These are phyloP conservation scores for Ormia ochracea DNA, from an alignment of 2,888 invertebrate species.

Conservation along the genomic window DNA sequence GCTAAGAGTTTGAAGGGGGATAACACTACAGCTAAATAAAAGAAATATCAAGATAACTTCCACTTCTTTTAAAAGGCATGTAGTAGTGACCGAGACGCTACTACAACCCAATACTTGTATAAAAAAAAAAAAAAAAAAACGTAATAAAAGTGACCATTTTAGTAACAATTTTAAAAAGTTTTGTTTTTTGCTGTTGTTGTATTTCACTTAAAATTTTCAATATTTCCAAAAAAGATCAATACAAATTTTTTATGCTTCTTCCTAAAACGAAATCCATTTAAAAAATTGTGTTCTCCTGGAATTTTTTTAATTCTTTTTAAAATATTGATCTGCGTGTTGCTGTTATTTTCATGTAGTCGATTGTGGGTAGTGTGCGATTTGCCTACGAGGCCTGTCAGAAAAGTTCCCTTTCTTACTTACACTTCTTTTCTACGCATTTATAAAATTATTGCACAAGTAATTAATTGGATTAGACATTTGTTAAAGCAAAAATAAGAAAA, in stretches of 20 bases:
- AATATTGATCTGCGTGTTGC: constrained; percentile 30
- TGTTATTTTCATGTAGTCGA: background rate
- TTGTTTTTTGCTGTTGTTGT: background rate
- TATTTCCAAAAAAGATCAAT: constrained; percentile 46
- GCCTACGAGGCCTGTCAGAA: background rate
- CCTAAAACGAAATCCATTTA: constrained; percentile 39
- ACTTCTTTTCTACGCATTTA: background rate
- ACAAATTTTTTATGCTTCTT: background rate
- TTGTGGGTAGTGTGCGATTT: background rate
- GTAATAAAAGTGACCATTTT: constrained; percentile 39
- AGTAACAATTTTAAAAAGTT: constrained; percentile 22
- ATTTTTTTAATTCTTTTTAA: background rate
- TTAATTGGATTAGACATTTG: too few species aligned
- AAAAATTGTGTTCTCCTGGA: constrained; percentile 10
- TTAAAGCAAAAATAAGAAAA: too few species aligned
- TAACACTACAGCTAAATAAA: background rate
- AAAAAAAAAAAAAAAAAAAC: background rate
- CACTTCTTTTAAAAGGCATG: background rate
- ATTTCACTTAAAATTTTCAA: constrained; percentile 37
- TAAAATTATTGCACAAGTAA: too few species aligned
- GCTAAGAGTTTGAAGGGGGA: constrained; percentile 2
- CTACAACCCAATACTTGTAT: background rate
- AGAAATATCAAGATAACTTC: constrained; percentile 33
- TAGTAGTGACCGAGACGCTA: background rate
- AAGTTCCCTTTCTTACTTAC: background rate